Conservation (phyloP, 2,888 invertebrate species). For the Rhamnusium bicolor region DNA sequence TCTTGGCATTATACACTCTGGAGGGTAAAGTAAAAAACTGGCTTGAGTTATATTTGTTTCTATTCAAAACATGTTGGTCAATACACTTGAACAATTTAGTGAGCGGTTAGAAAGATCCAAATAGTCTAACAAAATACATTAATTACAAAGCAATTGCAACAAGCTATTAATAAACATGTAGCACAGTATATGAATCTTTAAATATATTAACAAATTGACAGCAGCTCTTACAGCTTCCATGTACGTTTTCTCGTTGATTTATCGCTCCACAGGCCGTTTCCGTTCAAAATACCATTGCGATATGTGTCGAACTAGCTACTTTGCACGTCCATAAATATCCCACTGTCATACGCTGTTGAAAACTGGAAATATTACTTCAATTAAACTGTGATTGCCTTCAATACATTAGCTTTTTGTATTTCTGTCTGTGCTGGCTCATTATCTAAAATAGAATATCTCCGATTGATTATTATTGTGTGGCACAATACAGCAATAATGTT, state of each 20-base stretch:
- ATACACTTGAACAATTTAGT: too few relatives aligned
- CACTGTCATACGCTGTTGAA: constrained; percentile 46
- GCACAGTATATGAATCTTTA: constrained; percentile 42
- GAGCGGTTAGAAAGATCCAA: too few relatives aligned
- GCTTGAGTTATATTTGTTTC: too few relatives aligned
- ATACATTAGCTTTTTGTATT: constrained; percentile 38
- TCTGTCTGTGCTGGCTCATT: constrained; percentile 20
- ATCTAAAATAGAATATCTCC: constrained; percentile 46
- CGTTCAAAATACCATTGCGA: constrained; percentile 43
- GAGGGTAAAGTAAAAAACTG: too few relatives aligned
- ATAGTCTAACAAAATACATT: constrained; percentile 18
- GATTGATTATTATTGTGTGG: constrained; percentile 25
- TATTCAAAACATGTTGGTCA: too few relatives aligned
- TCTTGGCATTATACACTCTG: too few relatives aligned
- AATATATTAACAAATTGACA: constrained; percentile 50
- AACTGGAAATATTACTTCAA: constrained; percentile 47
- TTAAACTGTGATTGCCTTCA: constrained; percentile 46
- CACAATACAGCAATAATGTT: background rate
- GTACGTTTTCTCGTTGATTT: constrained; percentile 43
- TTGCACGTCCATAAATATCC: constrained; percentile 45
- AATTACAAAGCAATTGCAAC: constrained; percentile 36
- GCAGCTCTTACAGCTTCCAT: constrained; percentile 43
- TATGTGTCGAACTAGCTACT: constrained; percentile 40
- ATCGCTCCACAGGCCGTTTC: constrained; percentile 39
- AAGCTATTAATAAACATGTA: constrained; percentile 45